Evolutionary conservation across 2,113 vertebrate genomes (phyloP), one percentile per base, ranked within the genome.

Genomic region (Rhea americana): DNA sequence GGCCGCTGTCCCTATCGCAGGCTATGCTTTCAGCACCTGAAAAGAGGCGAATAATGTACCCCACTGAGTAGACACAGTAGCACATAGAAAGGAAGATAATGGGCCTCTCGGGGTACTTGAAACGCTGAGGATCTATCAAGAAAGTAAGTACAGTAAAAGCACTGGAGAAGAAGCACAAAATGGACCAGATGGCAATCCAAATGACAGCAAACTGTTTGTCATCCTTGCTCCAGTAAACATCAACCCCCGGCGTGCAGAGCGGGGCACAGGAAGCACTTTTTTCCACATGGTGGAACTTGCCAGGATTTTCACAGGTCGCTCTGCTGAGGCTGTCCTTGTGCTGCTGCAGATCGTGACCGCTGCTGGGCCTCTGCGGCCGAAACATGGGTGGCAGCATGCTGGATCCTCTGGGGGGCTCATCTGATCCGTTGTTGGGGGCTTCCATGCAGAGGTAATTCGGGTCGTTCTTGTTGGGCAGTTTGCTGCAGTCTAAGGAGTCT

Each of bases 11-110:
- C 65, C 98, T 96, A 91, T 99, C 99, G 22, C 99, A 99, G 88
- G 99, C 99, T 5, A 99, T 99, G 74, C 98, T 98, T 90, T 99
- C 99, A 1, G 99, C 98, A 1, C 99, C 99, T 0, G 99, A 99
- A 66, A 99, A 99, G 25, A 99, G 99, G 79, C 99, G 98, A 93
- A 99, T 97, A 80, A 99, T 98, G 98, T 99, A 99, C 35, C 99
- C 99, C 97, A 99, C 97, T 0, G 99, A 99, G 96, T 99, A 99
- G 84, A 99, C 99, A 15, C 99, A 99, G 98, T 99, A 99, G 96
- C 99, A 99, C 99, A 99, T 99, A 8, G 99, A 99, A 5, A 99
- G 98, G 97, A 99, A 99, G 97, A 99, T 99, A 93, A 99, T 99
- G 79, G 99, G 99, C 92, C 99, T 98, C 97, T 99, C 99, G 0